Evolutionary conservation across 2,113 vertebrate genomes (phyloP).

Genomic region (Oryctolagus cuniculus): mOryCun1.1 NC_091440.1:119523001-119523500

Average conservation of each 20-base stretch:
- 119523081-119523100: not conserved
- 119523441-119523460: slow-evolving; percentile 11
- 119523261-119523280: not conserved
- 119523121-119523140: not conserved
- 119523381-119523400: slow-evolving; percentile 42
- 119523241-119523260: not conserved
- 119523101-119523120: not conserved
- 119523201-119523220: not conserved
- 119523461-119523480: not conserved
- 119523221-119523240: not conserved
- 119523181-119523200: not conserved
- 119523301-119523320: slow-evolving; percentile 4
- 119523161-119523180: not conserved
- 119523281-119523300: not conserved
- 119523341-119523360: slow-evolving; percentile 46
- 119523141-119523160: not conserved
- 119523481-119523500: slow-evolving; percentile 21
- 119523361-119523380: slow-evolving; percentile 36
- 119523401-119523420: slow-evolving; percentile 50
- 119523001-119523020: not conserved
- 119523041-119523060: slow-evolving; percentile 36
- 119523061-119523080: not conserved
- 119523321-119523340: slow-evolving; percentile 20
- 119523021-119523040: not conserved
- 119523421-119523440: not conserved